Base-by-base conservation (phyloP, 2,888 invertebrate genomes). In the Macrophya annulata region DNA sequence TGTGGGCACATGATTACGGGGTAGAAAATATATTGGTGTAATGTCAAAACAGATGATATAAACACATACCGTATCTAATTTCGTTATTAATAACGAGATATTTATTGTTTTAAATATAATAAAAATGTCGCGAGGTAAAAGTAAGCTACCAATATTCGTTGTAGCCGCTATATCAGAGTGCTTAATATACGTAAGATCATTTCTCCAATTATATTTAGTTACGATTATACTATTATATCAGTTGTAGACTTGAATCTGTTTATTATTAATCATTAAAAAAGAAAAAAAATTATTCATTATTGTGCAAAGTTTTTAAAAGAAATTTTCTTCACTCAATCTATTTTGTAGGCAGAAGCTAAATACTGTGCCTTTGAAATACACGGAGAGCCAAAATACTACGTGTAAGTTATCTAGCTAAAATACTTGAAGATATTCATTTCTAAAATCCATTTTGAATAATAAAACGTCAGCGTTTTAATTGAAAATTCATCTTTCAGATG, bases 291-390 rank as follows among this genome's bases (percentile, higher is more conserved):
- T 45, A n/a, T 40, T n/a, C 10, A 72, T 43, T 55, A 10, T 48
- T 10, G 43, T 43, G 9, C 12, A 12, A 9, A 12, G 10, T 48
- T 48, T 9, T 48, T 12, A 48, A 48, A 48, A 48, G 10, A 10
- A 10, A 48, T 55, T 31, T 31, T 55, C 55, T 55, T 55, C 1
- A n/a, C n/a, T 8, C 55, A 6, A 5, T n/a, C 8, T 55, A n/a
- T n/a, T 17, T 68, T 68, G 37, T 37, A 93, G 93, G 92, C 92
- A 88, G 93, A 93, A 91, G 93, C 93, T 90, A 94, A 93, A 91
- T 93, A 92, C 90, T 94, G 94, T 92, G 93, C 93, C 90, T 93
- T 93, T 89, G 94, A 94, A 91, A 92, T 93, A 88, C 92, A 93
- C 87, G 94, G 94, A 88, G 93, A 94, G 89, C 91, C 92, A 87